Percentiles rank a stretch among this genome's conserved stretches.
These are phyloP conservation scores for Platorchestia sp. DNA, from an alignment of 1,140 invertebrate species.

Conservation along the genomic window DNA sequence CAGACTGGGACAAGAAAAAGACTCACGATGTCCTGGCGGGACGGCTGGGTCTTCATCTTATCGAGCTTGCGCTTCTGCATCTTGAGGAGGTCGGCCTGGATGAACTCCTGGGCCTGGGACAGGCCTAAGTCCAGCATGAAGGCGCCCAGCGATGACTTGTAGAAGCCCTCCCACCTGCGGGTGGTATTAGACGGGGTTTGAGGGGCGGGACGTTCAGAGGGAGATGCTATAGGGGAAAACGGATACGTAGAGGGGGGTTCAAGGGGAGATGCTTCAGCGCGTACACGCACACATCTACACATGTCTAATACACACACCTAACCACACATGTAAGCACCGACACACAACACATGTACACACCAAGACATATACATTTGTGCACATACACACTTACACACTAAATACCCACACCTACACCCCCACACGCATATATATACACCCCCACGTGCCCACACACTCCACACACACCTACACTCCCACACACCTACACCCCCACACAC, in stretches of 20 bases:
- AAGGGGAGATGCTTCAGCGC: too few relatives aligned
- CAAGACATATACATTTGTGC: too few relatives aligned
- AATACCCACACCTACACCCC: too few relatives aligned
- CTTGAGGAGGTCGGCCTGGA: conserved; percentile 89
- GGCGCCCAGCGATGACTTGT: conserved; percentile 88
- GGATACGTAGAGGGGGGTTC: conserved; percentile 58
- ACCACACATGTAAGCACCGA: too few relatives aligned
- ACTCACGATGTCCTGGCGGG: conserved; percentile 71
- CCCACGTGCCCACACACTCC: too few relatives aligned
- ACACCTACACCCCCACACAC: too few relatives aligned
- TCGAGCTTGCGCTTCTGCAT: conserved; percentile 85
- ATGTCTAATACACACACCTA: too few relatives aligned
- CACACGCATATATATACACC: too few relatives aligned
- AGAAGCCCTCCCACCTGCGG: conserved; percentile 74
- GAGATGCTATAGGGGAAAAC: not conserved
- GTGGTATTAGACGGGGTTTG: not conserved
- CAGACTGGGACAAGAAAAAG: conserved; percentile 58
- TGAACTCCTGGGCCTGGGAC: conserved; percentile 91
- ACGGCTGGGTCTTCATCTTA: conserved; percentile 69
- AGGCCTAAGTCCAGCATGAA: conserved; percentile 94
- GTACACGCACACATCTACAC: too few relatives aligned
- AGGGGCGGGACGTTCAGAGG: conserved; percentile 69
- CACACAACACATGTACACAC: too few relatives aligned
- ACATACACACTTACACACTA: too few relatives aligned
- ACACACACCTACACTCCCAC: too few relatives aligned